A percentile compares a stretch with the other conserved stretches of the same genome.
Evolutionary conservation across 2,113 vertebrate species (phyloP).

Genomic region (Paramormyrops kingsleyae): DNA sequence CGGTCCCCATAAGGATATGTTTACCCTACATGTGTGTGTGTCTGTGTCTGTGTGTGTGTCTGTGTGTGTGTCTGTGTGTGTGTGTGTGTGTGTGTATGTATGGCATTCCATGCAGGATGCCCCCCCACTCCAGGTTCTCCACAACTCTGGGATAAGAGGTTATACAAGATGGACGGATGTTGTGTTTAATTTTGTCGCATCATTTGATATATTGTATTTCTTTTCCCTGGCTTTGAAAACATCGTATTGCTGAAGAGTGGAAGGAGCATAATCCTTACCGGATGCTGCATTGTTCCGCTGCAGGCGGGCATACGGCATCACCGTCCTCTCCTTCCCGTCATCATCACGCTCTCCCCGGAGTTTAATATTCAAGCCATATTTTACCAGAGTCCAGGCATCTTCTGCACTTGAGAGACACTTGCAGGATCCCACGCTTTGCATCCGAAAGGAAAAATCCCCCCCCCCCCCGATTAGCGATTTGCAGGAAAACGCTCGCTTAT

Average conservation of each 20-base stretch:
- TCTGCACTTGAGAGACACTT: background rate
- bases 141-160: background rate
- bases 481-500: background rate
- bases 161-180: background rate
- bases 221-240: background rate
- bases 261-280: background rate
- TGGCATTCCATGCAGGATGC: background rate
- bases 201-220: background rate
- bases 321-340: background rate
- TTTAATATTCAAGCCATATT: background rate
- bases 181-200: background rate
- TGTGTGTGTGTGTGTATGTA: background rate
- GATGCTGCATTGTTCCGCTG: background rate
- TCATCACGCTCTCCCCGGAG: background rate
- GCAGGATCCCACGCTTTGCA: conserved; percentile 13
- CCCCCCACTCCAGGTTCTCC: background rate
- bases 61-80: background rate
- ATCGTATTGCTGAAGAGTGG: background rate
- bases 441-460: background rate
- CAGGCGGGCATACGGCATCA: too few species aligned
- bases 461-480: background rate
- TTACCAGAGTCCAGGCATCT: background rate
- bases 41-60: too few species aligned
- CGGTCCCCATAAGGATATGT: too few species aligned
- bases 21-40: too few species aligned